Evolutionary conservation across 35 echinoderm and acorn worm genomes (phyloP), one percentile per base, ranked within the genome.

Genomic region (Ptychodera flava): DNA sequence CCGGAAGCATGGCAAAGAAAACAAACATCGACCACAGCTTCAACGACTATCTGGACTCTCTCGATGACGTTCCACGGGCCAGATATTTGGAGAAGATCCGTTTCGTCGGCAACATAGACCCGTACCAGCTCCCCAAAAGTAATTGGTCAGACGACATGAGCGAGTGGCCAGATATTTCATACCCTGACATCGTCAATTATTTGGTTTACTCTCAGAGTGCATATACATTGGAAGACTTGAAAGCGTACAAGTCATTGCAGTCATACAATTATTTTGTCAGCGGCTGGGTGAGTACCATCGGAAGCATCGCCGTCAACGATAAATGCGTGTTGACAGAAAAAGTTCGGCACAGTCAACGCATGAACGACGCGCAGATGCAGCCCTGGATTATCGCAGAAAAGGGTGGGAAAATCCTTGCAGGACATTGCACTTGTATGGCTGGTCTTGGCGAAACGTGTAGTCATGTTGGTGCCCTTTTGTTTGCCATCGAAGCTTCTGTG

Each of bases 401-500:
- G 35, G 36, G 77, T 81, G 84, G 90, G 28, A 81, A 64, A 34
- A 35, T 91, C 6, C 2, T 81, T 35, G 16, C 27, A 22, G 90
- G 77, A 30, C 90, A 91, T 76, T 91, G 90, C 77, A 36, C 78
- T 36, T 91, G 90, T 35, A 87, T 82, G 77, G 90, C 90, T 45
- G 90, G 90, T n/a, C 83, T 91, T 79, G 89, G 89, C 16, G 89
- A 87, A 87, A 45, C 36, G 28, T 91, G 89, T 64, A 91, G 29
- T 33, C 89, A 91, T 86, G 78, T 91, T 0, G 75, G 29, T 38
- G 84, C 89, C n/a, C 12, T 87, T 0, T n/a, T n/a, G n/a, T n/a
- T n/a, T n/a, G n/a, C n/a, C n/a, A n/a, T n/a, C n/a, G n/a, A n/a
- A n/a, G n/a, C 35, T 91, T 28, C 22, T n/a, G 89, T 91, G 0